These are phyloP conservation scores for Jacana jacana DNA, from an alignment of 2,113 vertebrate species.

Conservation along the genomic window DNA sequence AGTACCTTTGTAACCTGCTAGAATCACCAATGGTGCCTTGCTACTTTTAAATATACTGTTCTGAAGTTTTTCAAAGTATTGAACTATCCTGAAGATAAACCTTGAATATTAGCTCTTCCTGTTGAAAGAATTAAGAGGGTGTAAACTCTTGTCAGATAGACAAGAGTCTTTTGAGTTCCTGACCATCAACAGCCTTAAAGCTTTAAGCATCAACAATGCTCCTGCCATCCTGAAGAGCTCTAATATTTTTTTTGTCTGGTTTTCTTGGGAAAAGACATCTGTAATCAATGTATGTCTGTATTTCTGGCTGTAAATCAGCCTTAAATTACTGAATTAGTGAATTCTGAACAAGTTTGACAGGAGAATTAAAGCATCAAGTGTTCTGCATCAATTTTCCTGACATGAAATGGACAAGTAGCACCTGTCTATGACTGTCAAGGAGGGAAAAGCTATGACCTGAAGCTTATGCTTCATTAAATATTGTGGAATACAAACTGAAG, in stretches of 20 bases:
- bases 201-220: not conserved
- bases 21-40: not conserved
- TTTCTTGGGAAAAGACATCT: not conserved
- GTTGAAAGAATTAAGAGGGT: not conserved
- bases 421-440: not conserved
- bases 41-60: not conserved
- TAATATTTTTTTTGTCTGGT: not conserved
- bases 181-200: not conserved
- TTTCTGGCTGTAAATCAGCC: not conserved
- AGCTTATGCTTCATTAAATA: not conserved
- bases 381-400: not conserved
- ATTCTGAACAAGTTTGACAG: not conserved
- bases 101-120: not conserved
- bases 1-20: not conserved
- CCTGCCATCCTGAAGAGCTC: not conserved
- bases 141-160: not conserved
- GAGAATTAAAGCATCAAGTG: not conserved
- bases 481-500: not conserved
- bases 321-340: not conserved
- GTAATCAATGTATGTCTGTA: not conserved
- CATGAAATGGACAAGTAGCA: not conserved
- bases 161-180: not conserved
- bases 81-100: not conserved
- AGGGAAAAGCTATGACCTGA: not conserved
- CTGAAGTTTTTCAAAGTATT: not conserved